phyloP scores from a whole-genome alignment of 2,888 invertebrate genomes.

The Drosophila mercatorum region DNA sequence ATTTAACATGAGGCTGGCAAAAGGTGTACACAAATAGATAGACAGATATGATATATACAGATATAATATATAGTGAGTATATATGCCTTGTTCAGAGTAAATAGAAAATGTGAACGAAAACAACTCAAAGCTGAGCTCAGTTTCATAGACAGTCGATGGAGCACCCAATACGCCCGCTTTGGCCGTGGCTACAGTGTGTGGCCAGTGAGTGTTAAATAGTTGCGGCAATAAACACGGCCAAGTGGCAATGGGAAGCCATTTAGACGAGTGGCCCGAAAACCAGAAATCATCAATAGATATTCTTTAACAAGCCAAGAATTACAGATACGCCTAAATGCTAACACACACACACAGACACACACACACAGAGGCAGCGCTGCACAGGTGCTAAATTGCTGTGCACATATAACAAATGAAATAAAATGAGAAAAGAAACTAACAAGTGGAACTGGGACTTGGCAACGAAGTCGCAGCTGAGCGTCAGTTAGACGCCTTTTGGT shows the following conservation, averaged over 20 bases:
- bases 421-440: constrained; percentile 22
- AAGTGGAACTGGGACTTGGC: constrained; percentile 24
- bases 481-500: constrained; percentile 70
- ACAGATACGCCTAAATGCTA: constrained; percentile 3
- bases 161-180: not conserved
- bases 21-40: constrained; percentile 17
- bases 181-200: not conserved
- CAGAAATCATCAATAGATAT: constrained; percentile 53
- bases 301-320: constrained; percentile 44
- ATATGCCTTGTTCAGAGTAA: not conserved
- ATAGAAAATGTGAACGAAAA: not conserved
- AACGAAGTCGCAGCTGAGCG: constrained; percentile 25
- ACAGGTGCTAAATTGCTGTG: constrained; percentile 59
- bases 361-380: not conserved
- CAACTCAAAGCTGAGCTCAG: not conserved
- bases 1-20: constrained; percentile 68
- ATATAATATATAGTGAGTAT: not conserved
- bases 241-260: constrained; percentile 22
- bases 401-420: constrained; percentile 47
- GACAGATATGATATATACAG: not conserved
- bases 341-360: not conserved
- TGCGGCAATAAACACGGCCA: constrained; percentile 42
- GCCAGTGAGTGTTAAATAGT: constrained; percentile 39
- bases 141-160: not conserved
- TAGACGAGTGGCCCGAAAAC: constrained; percentile 12